phyloP scores from a whole-genome alignment of 1,140 invertebrate species.

The Ips nitidus region DNA sequence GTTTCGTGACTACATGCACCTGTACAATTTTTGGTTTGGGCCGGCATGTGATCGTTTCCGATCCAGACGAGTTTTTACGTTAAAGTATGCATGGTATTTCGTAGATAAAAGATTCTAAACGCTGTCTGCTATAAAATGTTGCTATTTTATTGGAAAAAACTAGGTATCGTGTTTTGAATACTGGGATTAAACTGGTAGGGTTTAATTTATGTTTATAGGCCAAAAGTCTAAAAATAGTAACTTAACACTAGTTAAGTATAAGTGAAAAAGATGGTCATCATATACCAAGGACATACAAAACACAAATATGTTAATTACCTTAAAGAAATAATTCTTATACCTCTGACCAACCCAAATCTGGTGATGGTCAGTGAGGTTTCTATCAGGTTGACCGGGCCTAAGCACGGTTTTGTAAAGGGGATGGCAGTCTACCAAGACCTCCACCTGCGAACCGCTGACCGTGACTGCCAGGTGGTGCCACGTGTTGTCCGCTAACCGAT shows the following conservation, averaged over 20 bases:
- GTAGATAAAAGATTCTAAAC: too few relatives aligned
- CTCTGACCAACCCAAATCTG: constrained; percentile 86
- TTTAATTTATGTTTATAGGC: background rate
- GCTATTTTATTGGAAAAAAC: too few relatives aligned
- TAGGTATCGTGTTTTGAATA: background rate
- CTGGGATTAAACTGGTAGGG: background rate
- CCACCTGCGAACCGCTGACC: constrained; percentile 78
- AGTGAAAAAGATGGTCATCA: too few relatives aligned
- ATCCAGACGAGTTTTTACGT: constrained; percentile 8
- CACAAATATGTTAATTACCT: constrained; percentile 61
- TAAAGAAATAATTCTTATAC: constrained; percentile 84
- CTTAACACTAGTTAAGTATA: background rate
- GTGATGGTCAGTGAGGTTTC: constrained; percentile 70
- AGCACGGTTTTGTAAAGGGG: constrained; percentile 76
- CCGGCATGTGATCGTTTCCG: constrained; percentile 17
- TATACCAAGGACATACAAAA: background rate
- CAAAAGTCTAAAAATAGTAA: background rate
- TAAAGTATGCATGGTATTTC: background rate
- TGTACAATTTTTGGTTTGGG: constrained; percentile 1
- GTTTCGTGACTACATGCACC: constrained; percentile 22
- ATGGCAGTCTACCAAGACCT: constrained; percentile 83
- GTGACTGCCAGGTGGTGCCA: constrained; percentile 86
- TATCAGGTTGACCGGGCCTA: constrained; percentile 64
- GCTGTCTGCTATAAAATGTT: too few relatives aligned
- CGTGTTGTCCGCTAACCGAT: constrained; percentile 77